Percentiles rank a stretch among this genome's conserved stretches.
Evolutionary conservation across 2,888 invertebrate genomes (phyloP).

Genomic region (Drosophila histrio): DNA sequence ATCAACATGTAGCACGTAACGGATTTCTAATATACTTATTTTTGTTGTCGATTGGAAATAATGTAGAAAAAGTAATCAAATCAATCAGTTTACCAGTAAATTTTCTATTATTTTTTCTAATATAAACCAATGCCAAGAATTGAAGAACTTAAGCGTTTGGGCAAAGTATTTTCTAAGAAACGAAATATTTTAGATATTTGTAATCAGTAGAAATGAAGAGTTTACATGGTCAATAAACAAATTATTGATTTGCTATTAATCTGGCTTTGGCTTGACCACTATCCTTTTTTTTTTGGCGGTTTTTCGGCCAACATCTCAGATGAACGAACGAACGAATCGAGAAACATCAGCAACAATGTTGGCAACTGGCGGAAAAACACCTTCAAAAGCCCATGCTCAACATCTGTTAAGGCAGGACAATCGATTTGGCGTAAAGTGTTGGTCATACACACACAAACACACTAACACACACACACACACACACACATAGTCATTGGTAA

Average conservation of each 20-base stretch:
- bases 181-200: too few relatives aligned
- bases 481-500: conserved; percentile 51
- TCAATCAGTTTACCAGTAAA: too few relatives aligned
- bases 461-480: conserved; percentile 13
- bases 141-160: too few relatives aligned
- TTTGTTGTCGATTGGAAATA: too few relatives aligned
- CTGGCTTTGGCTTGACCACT: too few relatives aligned
- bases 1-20: too few relatives aligned
- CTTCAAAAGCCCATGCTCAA: conserved; percentile 71
- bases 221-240: neutral
- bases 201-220: too few relatives aligned
- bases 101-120: too few relatives aligned
- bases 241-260: neutral
- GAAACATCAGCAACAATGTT: conserved; percentile 19
- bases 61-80: too few relatives aligned
- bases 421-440: conserved; percentile 72
- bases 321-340: neutral
- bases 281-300: neutral
- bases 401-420: conserved; percentile 77
- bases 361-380: conserved; percentile 72
- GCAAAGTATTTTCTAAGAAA: too few relatives aligned
- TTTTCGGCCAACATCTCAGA: neutral
- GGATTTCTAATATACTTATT: too few relatives aligned
- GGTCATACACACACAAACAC: conserved; percentile 51
- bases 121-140: too few relatives aligned